phyloP scores from a whole-genome alignment of 2,797 vertebrate genomes.

The Rhabdomys pumilio region DNA sequence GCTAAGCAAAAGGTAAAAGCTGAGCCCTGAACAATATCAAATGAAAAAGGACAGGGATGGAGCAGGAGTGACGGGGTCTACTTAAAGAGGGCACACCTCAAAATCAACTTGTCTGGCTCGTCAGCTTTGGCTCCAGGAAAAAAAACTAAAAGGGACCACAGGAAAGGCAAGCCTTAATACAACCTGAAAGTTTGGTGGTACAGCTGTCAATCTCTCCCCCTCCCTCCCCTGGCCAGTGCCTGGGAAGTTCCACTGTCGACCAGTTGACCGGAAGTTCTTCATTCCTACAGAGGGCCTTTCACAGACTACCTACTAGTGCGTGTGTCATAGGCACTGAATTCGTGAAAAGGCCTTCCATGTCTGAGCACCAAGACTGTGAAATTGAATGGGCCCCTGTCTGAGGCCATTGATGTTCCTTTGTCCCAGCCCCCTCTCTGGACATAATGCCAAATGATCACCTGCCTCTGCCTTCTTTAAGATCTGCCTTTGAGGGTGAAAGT shows the following conservation, averaged over 20 bases:
- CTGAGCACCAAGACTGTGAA: slow-evolving; percentile 25
- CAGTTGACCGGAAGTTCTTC: neutral
- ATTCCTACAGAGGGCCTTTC: neutral
- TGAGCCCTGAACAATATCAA: neutral
- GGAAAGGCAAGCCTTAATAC: neutral
- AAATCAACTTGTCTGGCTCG: neutral
- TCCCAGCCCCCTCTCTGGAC: neutral
- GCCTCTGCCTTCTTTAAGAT: neutral
- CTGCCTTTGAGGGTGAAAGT: neutral
- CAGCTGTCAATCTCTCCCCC: neutral
- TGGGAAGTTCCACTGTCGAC: neutral
- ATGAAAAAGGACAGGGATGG: neutral
- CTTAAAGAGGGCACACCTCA: neutral
- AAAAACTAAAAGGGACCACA: neutral
- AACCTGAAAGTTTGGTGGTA: neutral
- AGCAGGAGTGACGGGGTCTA: neutral
- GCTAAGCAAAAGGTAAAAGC: accelerated
- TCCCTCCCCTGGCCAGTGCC: neutral
- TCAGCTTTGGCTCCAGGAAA: neutral
- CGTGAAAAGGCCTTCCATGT: neutral
- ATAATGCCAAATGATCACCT: neutral
- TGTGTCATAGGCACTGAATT: too few species aligned
- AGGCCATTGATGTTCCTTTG: neutral
- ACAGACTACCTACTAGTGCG: accelerated
- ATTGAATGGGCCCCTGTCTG: neutral